Conservation (phyloP, 1,140 invertebrate species). For the Pseudomyrmex flavicornis region DNA sequence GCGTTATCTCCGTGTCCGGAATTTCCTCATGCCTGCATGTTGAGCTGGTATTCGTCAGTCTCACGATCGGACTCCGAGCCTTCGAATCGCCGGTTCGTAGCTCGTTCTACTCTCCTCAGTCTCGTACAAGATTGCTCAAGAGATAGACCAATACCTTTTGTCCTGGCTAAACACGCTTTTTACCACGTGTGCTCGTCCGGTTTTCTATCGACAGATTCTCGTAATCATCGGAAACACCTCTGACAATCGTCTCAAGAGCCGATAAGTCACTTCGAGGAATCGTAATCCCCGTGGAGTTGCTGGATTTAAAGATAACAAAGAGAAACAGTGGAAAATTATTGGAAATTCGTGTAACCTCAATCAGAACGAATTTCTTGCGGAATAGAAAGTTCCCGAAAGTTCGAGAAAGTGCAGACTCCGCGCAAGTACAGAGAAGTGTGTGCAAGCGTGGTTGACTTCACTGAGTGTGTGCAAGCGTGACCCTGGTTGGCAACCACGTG, state of each 20-base stretch:
- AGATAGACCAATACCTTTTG: no score
- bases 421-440: no score
- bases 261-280: background rate
- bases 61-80: conserved; percentile 68
- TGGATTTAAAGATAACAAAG: background rate
- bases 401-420: conserved; percentile 23
- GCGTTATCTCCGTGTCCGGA: conserved; percentile 50
- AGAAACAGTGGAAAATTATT: background rate
- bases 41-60: conserved; percentile 53
- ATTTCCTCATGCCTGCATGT: conserved; percentile 4
- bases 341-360: conserved; percentile 14
- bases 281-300: background rate
- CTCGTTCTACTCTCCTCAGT: conserved; percentile 40
- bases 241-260: background rate
- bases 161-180: background rate
- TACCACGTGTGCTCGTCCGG: background rate
- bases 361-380: background rate
- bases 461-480: background rate
- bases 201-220: background rate
- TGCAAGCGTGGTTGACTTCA: background rate
- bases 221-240: background rate
- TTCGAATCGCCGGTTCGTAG: conserved; percentile 58
- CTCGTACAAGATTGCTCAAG: background rate
- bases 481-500: background rate
- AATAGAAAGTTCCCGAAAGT: conserved; percentile 50